Evolutionary conservation across 2,113 vertebrate species (phyloP).

Genomic region (Picathartes gymnocephalus): DNA sequence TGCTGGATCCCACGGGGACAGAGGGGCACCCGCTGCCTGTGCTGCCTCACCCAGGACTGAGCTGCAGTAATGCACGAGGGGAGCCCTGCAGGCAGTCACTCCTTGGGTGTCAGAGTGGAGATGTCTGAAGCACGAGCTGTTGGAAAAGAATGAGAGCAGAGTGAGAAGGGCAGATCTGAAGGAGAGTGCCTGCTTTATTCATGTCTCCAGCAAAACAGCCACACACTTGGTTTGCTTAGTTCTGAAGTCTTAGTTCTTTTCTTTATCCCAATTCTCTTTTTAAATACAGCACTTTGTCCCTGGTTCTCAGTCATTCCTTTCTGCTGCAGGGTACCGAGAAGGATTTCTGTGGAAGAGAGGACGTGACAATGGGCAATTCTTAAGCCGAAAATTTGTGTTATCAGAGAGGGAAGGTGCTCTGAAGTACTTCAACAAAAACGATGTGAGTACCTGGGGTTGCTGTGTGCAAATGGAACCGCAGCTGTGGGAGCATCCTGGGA

Average conservation of each 20-base stretch:
- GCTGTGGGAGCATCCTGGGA: background rate
- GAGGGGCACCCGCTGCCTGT: background rate
- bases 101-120: fast-evolving
- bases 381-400: slow-evolving; percentile 91
- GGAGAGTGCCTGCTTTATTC: background rate
- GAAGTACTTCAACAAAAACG: slow-evolving; percentile 95
- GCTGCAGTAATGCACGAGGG: fast-evolving
- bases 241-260: background rate
- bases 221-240: background rate
- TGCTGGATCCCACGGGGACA: background rate
- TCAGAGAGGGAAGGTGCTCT: slow-evolving; percentile 90
- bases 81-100: background rate
- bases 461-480: fast-evolving
- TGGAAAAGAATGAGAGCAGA: background rate
- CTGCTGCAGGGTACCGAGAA: slow-evolving; percentile 86
- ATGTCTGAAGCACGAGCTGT: background rate
- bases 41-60: background rate
- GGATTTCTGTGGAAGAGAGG: slow-evolving; percentile 96
- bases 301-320: background rate
- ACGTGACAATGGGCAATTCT: slow-evolving; percentile 91
- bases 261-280: background rate
- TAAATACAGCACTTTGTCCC: background rate
- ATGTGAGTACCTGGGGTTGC: slow-evolving; percentile 72
- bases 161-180: background rate
- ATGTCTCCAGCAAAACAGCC: background rate